Percentiles rank a stretch among this genome's conserved stretches.
Conservation (phyloP, 2,888 invertebrate genomes). For the Allophyes oxyacanthae region DNA sequence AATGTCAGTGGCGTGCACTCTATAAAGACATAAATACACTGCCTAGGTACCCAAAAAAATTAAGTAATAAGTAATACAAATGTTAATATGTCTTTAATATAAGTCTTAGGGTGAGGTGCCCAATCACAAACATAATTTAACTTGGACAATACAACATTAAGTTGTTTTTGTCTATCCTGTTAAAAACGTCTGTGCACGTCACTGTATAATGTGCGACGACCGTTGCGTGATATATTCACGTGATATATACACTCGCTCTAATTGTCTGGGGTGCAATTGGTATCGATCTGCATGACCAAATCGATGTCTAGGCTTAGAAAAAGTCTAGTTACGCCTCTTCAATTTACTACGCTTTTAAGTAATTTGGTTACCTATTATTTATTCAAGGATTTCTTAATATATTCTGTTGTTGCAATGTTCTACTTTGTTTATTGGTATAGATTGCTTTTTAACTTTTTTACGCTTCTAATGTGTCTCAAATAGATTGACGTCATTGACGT, state of each 20-base stretch:
- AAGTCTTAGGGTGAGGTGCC: too few species aligned
- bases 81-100: too few species aligned
- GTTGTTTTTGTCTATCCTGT: too few species aligned
- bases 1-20: too few species aligned
- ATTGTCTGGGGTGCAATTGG: constrained; percentile 37
- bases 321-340: background rate
- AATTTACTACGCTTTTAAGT: background rate
- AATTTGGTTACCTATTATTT: background rate
- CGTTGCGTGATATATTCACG: constrained; percentile 38
- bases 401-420: background rate
- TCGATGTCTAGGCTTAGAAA: constrained; percentile 11
- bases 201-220: constrained; percentile 2
- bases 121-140: too few species aligned
- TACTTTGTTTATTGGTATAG: too few species aligned
- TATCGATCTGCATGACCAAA: constrained; percentile 46
- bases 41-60: too few species aligned
- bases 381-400: background rate
- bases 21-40: too few species aligned
- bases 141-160: too few species aligned
- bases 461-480: background rate
- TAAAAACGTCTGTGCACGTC: too few species aligned
- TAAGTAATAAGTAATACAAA: too few species aligned
- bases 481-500: background rate
- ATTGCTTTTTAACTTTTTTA: background rate
- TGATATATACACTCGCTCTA: constrained; percentile 16